Evolutionary conservation across 2,888 invertebrate genomes (phyloP).

Genomic region (Drosophila kuntzei): DNA sequence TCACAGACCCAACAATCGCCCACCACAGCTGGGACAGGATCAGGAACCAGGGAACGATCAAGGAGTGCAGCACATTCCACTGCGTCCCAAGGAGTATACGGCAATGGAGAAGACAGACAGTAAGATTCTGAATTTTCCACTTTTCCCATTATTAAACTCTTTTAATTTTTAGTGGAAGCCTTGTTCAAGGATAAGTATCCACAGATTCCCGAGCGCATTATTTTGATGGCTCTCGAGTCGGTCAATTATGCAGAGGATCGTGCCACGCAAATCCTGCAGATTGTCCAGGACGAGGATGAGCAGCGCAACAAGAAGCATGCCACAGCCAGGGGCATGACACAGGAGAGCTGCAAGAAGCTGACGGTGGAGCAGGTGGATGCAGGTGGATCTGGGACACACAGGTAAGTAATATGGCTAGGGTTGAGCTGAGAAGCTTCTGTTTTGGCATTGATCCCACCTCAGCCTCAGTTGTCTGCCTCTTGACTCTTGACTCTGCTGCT

Average conservation of each 20-base stretch:
- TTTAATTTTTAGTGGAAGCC: conserved; percentile 88
- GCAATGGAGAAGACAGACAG: conserved; percentile 90
- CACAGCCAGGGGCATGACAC: conserved; percentile 5
- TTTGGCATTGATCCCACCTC: conserved; percentile 15
- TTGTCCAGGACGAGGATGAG: conserved; percentile 89
- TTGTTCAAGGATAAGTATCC: conserved; percentile 90
- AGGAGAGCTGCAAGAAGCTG: conserved; percentile 19
- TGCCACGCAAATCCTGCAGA: conserved; percentile 92
- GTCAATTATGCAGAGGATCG: conserved; percentile 93
- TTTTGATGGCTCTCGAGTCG: conserved; percentile 94
- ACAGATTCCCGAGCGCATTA: conserved; percentile 92
- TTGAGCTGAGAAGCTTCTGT: conserved; percentile 17
- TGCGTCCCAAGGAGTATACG: conserved; percentile 89
- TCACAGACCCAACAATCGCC: conserved; percentile 86
- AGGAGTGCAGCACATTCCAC: conserved; percentile 76
- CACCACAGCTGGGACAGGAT: conserved; percentile 65
- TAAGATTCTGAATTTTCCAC: conserved; percentile 82
- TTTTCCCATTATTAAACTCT: background rate
- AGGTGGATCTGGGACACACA: conserved; percentile 40
- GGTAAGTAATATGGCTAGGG: conserved; percentile 40
- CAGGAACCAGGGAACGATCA: conserved; percentile 69
- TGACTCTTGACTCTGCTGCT: conserved; percentile 45
- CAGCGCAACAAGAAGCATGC: conserved; percentile 75
- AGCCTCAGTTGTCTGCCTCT: no score
- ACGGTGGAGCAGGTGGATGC: conserved; percentile 54